Conservation (phyloP, 2,113 vertebrate species). For the Syngnathoides biaculeatus region DNA sequence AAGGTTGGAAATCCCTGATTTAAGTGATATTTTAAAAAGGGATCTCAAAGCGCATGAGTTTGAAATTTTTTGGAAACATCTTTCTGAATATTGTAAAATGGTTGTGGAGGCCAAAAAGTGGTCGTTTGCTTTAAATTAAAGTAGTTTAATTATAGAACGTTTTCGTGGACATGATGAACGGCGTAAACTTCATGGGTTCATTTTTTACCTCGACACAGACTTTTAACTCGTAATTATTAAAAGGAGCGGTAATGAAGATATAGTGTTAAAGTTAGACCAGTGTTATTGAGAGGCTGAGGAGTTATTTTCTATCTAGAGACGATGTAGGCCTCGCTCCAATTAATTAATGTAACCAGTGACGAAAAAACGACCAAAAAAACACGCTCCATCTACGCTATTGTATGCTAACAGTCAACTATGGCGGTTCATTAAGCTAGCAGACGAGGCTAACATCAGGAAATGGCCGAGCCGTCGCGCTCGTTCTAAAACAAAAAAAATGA, state of each 20-base stretch:
- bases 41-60: no score
- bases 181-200: neutral
- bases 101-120: neutral
- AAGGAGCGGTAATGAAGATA: neutral
- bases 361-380: neutral
- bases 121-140: neutral
- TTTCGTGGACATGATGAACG: neutral
- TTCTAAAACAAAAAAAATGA: slow-evolving; percentile 1
- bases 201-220: neutral
- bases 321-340: neutral
- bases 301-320: neutral
- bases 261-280: neutral
- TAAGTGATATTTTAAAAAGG: no score
- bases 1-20: no score
- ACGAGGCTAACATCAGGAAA: slow-evolving; percentile 49
- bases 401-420: slow-evolving; percentile 4
- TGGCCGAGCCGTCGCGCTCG: slow-evolving; percentile 44
- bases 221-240: neutral
- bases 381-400: neutral
- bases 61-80: no score
- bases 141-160: neutral
- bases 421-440: slow-evolving; percentile 8
- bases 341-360: neutral
- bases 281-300: neutral
- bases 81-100: neutral